A percentile compares a stretch with the other conserved stretches of the same genome.
phyloP scores from a whole-genome alignment of 2,113 vertebrate species.

The Xenopus borealis region DNA sequence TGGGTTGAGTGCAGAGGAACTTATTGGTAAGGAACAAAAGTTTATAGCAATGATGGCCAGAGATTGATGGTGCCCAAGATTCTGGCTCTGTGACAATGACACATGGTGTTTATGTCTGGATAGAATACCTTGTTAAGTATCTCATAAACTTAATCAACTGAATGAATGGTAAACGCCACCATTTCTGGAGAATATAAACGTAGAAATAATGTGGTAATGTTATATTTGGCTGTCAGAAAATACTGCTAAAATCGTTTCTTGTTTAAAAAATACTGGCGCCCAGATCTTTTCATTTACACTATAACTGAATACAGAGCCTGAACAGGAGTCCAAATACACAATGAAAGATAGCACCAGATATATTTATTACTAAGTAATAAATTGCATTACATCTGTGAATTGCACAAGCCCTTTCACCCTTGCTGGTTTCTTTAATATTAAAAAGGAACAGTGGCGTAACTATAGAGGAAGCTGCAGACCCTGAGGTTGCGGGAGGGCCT shows the following conservation, averaged over 20 bases:
- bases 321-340: neutral
- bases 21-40: too few relatives aligned
- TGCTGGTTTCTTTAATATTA: too few relatives aligned
- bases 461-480: too few relatives aligned
- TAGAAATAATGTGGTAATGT: neutral
- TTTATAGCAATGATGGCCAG: too few relatives aligned
- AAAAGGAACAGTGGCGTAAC: too few relatives aligned
- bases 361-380: too few relatives aligned
- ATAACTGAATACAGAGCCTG: neutral
- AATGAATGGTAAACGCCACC: neutral
- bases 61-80: neutral
- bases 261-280: slow-evolving; percentile 1
- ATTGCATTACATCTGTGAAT: too few relatives aligned
- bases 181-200: neutral
- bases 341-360: neutral
- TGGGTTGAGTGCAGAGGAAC: too few relatives aligned
- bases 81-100: neutral
- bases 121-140: neutral
- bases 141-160: neutral
- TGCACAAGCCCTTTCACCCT: too few relatives aligned
- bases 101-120: neutral
- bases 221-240: neutral
- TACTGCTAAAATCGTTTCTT: neutral
- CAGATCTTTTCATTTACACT: too few relatives aligned
- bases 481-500: too few relatives aligned